Evolutionary conservation across 2,113 vertebrate genomes (phyloP), one percentile per base, ranked within the genome.

Genomic region (Rattus rattus): DNA sequence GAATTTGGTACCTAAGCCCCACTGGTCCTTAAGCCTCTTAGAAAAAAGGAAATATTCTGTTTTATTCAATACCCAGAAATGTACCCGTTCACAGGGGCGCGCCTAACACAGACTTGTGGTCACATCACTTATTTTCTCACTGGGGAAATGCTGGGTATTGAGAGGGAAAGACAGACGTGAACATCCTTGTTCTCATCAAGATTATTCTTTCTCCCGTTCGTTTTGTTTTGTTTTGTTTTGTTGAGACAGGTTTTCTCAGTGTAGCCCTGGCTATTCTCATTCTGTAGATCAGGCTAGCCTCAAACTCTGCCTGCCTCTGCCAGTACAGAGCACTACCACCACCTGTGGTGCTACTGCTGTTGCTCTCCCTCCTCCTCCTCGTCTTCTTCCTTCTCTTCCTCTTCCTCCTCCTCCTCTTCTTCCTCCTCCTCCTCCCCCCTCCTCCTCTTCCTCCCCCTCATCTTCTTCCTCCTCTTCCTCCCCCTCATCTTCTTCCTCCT

Each of bases 21-120:
- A 28, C 87, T 90, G 54, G 79, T 24, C 47, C 36, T 81, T 65
- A 92, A 43, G 67, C 30, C 2, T 73, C 52, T 26, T 76, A 83
- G 77, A 92, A 92, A 94, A 88, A 59, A 75, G 47, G 77, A 88
- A 80, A 30, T 28, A 49, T 43, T 75, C 56, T 56, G 52, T 88
- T 52, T 73, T 67, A 16, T 81, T 67, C 22, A 73, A 77, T 4
- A 83, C 39, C 56, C 56, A 91, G 65, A 52, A 75, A 92, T 87
- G 54, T 56, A 85, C 61, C 22, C 80, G 54, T n/a, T 39, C 80
- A 49, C 49, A 52, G 2, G 67, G 5, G 20, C 73, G 39, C 30
- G 26, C 65, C 65, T 20, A 88, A 11, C 92, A 89, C 39, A 89
- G 81, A 70, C 17, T 39, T 90, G 61, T 90, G 77, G 84, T 94